Evolutionary conservation across 2,888 invertebrate species (phyloP).

Genomic region (Aricia artaxerxes): DNA sequence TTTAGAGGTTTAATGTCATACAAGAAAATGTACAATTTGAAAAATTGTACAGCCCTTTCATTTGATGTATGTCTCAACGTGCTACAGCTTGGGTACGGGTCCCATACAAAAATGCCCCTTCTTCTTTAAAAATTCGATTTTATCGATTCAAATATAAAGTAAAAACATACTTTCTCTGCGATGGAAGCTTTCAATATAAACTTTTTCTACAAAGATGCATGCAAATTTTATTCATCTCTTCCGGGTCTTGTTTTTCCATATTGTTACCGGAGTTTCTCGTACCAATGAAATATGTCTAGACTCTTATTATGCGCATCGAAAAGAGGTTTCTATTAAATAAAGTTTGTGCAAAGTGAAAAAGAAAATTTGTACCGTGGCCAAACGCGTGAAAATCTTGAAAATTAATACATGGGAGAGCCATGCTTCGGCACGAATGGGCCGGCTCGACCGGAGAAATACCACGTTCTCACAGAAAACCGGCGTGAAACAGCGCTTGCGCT

Average conservation of each 20-base stretch:
- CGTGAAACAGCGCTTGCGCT: too few relatives aligned
- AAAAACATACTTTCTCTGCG: background rate
- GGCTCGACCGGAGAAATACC: too few relatives aligned
- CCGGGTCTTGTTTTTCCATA: constrained; percentile 7
- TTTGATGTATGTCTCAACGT: too few relatives aligned
- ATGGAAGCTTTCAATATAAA: background rate
- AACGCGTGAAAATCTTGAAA: too few relatives aligned
- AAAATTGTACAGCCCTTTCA: too few relatives aligned
- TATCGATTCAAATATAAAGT: background rate
- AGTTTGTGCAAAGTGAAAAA: background rate
- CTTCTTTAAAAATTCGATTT: background rate
- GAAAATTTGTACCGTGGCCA: background rate
- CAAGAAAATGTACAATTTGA: too few relatives aligned
- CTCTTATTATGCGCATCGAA: background rate
- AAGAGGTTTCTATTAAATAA: background rate
- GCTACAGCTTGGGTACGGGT: too few relatives aligned
- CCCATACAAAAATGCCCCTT: too few relatives aligned
- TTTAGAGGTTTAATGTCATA: too few relatives aligned
- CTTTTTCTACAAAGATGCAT: constrained; percentile 5
- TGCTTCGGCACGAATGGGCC: too few relatives aligned
- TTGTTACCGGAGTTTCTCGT: background rate
- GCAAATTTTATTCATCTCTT: constrained; percentile 14
- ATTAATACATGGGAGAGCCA: too few relatives aligned
- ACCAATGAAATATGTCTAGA: background rate
- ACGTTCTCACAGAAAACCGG: too few relatives aligned